Percentiles rank a stretch among this genome's conserved stretches.
These are phyloP conservation scores for Bubo blakistoni DNA, from an alignment of 2,113 vertebrate genomes.

Conservation along the genomic window DNA sequence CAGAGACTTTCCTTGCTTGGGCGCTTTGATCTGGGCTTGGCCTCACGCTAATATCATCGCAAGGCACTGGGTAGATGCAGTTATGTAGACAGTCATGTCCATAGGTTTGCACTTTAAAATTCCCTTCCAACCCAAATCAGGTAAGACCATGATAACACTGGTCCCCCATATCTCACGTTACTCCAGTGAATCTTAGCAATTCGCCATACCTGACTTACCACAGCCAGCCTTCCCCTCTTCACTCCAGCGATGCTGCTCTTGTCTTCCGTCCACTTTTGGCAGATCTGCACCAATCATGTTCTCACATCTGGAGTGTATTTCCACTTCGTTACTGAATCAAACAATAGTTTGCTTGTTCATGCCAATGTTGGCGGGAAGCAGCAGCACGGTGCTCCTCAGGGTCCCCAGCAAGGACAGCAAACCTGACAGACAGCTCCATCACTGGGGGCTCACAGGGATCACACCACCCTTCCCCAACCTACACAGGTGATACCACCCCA, in stretches of 20 bases:
- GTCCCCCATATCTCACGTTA: not conserved
- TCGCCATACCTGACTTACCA: not conserved
- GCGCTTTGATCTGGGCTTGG: not conserved
- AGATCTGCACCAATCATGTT: not conserved
- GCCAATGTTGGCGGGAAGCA: fast-evolving
- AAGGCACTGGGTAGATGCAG: not conserved
- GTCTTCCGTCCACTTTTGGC: not conserved
- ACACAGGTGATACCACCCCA: not conserved
- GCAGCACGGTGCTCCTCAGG: not conserved
- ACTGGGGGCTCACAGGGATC: not conserved
- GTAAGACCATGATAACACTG: not conserved
- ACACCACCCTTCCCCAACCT: not conserved
- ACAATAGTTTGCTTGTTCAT: not conserved
- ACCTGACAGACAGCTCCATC: not conserved
- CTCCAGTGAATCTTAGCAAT: not conserved
- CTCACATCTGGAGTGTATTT: not conserved
- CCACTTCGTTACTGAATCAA: not conserved
- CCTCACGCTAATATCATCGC: not conserved
- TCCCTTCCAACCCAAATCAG: not conserved
- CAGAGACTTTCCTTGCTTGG: not conserved
- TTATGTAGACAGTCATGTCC: not conserved
- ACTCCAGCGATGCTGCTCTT: not conserved
- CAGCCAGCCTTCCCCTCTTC: not conserved
- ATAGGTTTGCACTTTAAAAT: not conserved
- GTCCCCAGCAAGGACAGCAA: not conserved